Percentiles rank a stretch among this genome's conserved stretches.
These are phyloP conservation scores for Cheirogaleus medius DNA, from an alignment of 2,113 vertebrate species.

Conservation along the genomic window DNA sequence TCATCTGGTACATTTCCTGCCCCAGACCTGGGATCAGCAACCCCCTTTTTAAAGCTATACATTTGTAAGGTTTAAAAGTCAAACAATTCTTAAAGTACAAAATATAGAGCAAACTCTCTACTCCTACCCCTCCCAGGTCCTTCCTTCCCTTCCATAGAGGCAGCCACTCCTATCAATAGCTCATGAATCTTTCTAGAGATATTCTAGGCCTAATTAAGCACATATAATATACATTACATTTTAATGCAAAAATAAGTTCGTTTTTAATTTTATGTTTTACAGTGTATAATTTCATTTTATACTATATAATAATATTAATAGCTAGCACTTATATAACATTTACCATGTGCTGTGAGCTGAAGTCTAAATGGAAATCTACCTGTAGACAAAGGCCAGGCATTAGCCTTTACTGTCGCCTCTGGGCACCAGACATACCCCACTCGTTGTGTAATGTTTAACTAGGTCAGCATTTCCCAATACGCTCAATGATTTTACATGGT, in stretches of 20 bases:
- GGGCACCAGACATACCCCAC: neutral
- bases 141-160: neutral
- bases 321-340: neutral
- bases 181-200: neutral
- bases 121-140: accelerated
- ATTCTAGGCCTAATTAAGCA: neutral
- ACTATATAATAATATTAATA: neutral
- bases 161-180: neutral
- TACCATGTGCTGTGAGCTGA: neutral
- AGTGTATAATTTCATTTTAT: neutral
- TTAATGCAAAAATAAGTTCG: neutral
- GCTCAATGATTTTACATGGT: neutral
- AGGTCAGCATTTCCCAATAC: neutral
- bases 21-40: neutral
- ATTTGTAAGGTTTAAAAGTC: neutral
- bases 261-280: neutral
- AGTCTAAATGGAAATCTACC: neutral
- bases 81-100: neutral
- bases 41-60: neutral
- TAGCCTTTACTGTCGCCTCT: neutral
- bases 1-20: neutral
- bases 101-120: neutral
- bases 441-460: neutral
- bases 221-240: neutral
- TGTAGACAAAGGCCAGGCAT: neutral